phyloP scores from a whole-genome alignment of 2,888 invertebrate species.

The Chaetogeoica ovagalla region DNA sequence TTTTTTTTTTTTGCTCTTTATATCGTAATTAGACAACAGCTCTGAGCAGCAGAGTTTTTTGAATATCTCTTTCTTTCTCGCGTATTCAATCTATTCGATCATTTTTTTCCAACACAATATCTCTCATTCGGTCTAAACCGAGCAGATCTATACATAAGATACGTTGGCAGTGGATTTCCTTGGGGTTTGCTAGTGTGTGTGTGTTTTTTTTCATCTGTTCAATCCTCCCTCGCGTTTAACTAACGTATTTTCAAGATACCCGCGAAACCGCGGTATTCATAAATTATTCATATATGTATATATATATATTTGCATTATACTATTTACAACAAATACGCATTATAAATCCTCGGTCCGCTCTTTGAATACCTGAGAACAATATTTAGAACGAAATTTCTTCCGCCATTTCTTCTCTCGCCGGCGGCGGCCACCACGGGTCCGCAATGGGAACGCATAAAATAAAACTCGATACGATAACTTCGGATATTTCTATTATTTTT shows the following conservation, averaged over 20 bases:
- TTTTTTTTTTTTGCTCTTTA: too few species aligned
- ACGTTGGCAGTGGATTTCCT: conserved; percentile 15
- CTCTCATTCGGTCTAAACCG: too few species aligned
- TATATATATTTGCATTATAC: not conserved
- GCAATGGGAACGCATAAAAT: not conserved
- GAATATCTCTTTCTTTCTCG: too few species aligned
- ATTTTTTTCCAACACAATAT: too few species aligned
- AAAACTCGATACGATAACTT: too few species aligned
- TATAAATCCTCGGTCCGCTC: conserved; percentile 45
- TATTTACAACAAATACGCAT: conserved; percentile 14
- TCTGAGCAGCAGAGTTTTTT: too few species aligned
- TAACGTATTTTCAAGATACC: conserved; percentile 39
- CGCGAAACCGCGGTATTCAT: conserved; percentile 34
- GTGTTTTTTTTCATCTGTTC: not conserved
- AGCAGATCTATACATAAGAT: too few species aligned
- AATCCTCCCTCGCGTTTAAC: not conserved
- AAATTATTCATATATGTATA: conserved; percentile 41
- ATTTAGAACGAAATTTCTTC: not conserved
- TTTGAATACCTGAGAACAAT: conserved; percentile 38
- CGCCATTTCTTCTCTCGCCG: not conserved
- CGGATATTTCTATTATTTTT: too few species aligned
- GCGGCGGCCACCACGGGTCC: too few species aligned
- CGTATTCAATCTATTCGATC: too few species aligned
- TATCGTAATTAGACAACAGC: too few species aligned
- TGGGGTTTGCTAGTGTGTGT: conserved; percentile 15